Evolutionary conservation across 64 coral and sea anemone species (phyloP).

Genomic region (Hydrozoanthus tunicans): DNA sequence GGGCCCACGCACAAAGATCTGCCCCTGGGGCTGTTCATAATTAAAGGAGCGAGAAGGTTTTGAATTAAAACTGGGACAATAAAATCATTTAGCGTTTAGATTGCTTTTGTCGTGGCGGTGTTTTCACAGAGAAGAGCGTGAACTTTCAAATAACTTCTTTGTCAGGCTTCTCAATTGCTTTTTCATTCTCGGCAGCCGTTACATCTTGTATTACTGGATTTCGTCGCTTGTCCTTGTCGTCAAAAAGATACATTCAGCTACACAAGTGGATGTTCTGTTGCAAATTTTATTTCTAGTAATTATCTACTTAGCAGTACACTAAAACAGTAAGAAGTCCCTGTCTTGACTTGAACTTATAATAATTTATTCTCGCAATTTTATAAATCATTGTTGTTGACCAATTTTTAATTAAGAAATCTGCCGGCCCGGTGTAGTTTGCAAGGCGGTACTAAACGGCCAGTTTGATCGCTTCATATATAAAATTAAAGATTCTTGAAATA

Average conservation of each 20-base stretch:
- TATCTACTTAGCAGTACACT: neutral
- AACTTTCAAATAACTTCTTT: conserved; percentile 67
- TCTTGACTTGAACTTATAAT: conserved; percentile 25
- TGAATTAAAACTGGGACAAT: conserved; percentile 95
- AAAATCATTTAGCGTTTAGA: conserved; percentile 93
- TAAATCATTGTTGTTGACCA: conserved; percentile 43
- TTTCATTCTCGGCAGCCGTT: neutral
- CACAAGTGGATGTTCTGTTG: neutral
- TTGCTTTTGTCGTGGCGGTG: conserved; percentile 82
- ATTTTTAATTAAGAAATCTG: conserved; percentile 55
- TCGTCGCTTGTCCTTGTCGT: neutral
- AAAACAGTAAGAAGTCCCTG: neutral
- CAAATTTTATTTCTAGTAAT: neutral
- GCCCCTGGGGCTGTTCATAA: conserved; percentile 44
- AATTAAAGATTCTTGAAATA: conserved; percentile 13
- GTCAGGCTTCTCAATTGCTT: conserved; percentile 51
- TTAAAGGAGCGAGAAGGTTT: conserved; percentile 80
- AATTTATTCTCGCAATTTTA: conserved; percentile 46
- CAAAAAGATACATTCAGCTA: neutral
- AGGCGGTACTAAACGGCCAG: neutral
- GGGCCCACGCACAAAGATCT: conserved; percentile 67
- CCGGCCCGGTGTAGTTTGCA: neutral
- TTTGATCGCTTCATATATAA: conserved; percentile 8
- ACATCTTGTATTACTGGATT: neutral
- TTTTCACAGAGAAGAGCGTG: conserved; percentile 68